Conservation (phyloP, 2,113 vertebrate genomes). For the Triplophysa siluroides region DNA sequence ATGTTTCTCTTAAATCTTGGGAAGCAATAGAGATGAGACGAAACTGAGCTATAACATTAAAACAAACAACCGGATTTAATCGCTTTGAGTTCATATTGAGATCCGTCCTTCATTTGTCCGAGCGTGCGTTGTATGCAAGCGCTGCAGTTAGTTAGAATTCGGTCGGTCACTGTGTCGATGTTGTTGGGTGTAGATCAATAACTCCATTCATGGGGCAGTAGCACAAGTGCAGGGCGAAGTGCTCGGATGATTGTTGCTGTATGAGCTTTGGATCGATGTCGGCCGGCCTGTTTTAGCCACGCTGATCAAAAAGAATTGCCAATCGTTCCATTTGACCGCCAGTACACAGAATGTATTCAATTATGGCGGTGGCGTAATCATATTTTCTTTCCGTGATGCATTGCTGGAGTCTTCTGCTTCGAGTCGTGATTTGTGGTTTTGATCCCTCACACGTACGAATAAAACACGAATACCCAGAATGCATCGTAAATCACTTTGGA, state of each 20-base stretch:
- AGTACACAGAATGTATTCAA: constrained; percentile 22
- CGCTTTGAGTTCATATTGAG: too few relatives aligned
- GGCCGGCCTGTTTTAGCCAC: constrained; percentile 48
- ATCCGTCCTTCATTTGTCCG: constrained; percentile 8
- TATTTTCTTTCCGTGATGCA: constrained; percentile 2
- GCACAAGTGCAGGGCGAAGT: constrained; percentile 53
- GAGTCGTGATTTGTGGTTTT: too few relatives aligned
- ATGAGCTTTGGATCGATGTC: constrained; percentile 43
- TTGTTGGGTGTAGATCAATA: constrained; percentile 42
- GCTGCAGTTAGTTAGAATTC: constrained; percentile 34
- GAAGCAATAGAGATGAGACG: too few relatives aligned
- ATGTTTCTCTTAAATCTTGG: too few relatives aligned
- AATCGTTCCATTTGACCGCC: constrained; percentile 28
- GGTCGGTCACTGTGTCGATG: constrained; percentile 28
- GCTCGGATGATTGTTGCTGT: constrained; percentile 49
- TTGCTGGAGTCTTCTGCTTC: too few relatives aligned
- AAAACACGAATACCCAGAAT: too few relatives aligned
- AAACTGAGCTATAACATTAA: too few relatives aligned
- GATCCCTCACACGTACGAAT: too few relatives aligned
- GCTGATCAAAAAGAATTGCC: constrained; percentile 48
- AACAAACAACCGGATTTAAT: too few relatives aligned
- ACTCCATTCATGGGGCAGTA: constrained; percentile 35
- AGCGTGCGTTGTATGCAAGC: neutral
- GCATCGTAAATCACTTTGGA: too few relatives aligned
- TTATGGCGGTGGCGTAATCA: constrained; percentile 40